phyloP scores from a whole-genome alignment of 2,797 vertebrate genomes.

The Acridotheres tristis region DNA sequence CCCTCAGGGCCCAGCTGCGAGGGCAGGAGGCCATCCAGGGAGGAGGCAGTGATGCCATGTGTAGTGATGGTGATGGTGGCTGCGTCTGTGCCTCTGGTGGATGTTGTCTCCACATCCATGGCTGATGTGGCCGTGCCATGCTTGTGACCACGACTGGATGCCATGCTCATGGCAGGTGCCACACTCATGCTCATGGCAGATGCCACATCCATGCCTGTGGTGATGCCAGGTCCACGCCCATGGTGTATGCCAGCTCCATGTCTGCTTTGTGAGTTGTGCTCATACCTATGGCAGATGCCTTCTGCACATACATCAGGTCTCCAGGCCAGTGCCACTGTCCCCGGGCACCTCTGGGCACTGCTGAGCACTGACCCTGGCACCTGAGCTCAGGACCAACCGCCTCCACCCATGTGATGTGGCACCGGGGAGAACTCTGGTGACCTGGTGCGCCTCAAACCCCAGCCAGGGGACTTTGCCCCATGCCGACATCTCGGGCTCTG shows the following conservation, averaged over 20 bases:
- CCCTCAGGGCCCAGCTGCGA: accelerated
- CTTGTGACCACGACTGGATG: not conserved
- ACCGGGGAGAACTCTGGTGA: not conserved
- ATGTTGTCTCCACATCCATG: not conserved
- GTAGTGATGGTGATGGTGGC: not conserved
- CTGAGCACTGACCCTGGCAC: not conserved
- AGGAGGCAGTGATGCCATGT: accelerated
- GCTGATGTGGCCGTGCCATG: not conserved
- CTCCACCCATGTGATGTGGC: not conserved
- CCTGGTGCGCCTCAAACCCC: not conserved
- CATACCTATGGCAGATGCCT: not conserved
- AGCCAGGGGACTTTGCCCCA: not conserved
- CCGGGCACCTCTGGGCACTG: not conserved
- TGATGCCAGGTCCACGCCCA: not conserved
- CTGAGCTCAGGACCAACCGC: accelerated
- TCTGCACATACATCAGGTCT: not conserved
- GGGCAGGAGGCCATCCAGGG: not conserved
- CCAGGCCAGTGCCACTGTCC: not conserved
- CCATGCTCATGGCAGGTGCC: not conserved
- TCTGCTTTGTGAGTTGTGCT: not conserved
- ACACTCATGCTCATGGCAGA: accelerated
- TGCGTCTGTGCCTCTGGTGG: not conserved
- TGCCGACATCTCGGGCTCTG: not conserved
- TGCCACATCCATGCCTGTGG: not conserved
- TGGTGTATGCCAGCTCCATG: not conserved